These are phyloP conservation scores for Akabosia matsudoensis DNA, from an alignment of 1,140 invertebrate genomes.

Conservation along the genomic window DNA sequence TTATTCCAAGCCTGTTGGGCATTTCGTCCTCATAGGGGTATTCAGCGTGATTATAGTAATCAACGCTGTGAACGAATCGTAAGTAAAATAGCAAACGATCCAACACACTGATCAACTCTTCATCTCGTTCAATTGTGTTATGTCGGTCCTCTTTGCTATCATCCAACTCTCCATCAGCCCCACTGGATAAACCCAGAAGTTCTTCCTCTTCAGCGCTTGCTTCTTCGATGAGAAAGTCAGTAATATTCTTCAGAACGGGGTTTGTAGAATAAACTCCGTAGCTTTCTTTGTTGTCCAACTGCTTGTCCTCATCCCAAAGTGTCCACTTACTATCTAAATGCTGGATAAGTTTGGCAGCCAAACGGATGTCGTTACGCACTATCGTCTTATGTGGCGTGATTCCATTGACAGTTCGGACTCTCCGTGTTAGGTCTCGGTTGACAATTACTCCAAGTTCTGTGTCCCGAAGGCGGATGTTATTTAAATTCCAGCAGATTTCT, in stretches of 20 bases:
- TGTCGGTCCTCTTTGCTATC: slow-evolving; percentile 58
- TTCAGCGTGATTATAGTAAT: slow-evolving; percentile 98
- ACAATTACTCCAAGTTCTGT: slow-evolving; percentile 91
- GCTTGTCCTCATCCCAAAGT: slow-evolving; percentile 67
- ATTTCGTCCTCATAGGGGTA: slow-evolving; percentile 99
- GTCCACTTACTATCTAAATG: slow-evolving; percentile 81
- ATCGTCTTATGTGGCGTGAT: slow-evolving; percentile 87
- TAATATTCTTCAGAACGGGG: slow-evolving; percentile 94
- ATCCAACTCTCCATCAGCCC: slow-evolving; percentile 53
- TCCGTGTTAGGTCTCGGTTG: slow-evolving; percentile 85
- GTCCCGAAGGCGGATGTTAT: slow-evolving; percentile 88
- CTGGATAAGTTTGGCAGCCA: slow-evolving; percentile 91
- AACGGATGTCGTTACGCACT: slow-evolving; percentile 84
- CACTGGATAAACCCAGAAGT: slow-evolving; percentile 67
- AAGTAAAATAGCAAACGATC: slow-evolving; percentile 88
- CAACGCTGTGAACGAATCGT: slow-evolving; percentile 94
- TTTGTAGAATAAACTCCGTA: slow-evolving; percentile 86
- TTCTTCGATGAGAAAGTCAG: slow-evolving; percentile 97
- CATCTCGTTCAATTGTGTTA: slow-evolving; percentile 61
- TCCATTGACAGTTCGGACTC: slow-evolving; percentile 88
- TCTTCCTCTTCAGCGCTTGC: slow-evolving; percentile 97
- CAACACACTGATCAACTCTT: slow-evolving; percentile 58
- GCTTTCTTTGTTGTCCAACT: slow-evolving; percentile 53
- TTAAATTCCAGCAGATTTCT: slow-evolving; percentile 98
- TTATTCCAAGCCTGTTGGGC: slow-evolving; percentile 97